phyloP scores from a whole-genome alignment of 2,888 invertebrate genomes.

The Meta bourneti region DNA sequence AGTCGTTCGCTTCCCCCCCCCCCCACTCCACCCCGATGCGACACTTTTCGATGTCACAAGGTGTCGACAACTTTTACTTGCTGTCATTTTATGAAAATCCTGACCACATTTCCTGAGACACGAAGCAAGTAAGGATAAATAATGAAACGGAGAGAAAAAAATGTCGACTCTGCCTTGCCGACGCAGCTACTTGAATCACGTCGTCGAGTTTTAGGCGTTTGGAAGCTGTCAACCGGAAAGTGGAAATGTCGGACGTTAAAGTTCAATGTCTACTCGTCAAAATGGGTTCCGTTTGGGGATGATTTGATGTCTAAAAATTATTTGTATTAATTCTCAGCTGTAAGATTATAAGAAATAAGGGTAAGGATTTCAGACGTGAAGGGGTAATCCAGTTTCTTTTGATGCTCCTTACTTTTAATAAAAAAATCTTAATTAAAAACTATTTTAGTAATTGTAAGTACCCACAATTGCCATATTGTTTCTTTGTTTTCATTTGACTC shows the following conservation, averaged over 20 bases:
- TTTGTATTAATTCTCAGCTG: no score
- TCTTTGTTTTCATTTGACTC: no score
- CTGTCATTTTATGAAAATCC: constrained; percentile 1
- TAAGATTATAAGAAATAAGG: no score
- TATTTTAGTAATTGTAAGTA: no score
- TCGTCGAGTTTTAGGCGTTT: neutral
- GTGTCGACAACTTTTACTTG: neutral
- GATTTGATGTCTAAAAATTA: neutral
- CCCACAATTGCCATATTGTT: no score
- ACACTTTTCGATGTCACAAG: neutral
- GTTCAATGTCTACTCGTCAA: neutral
- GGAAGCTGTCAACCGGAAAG: neutral
- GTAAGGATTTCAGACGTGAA: no score
- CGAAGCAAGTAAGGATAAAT: neutral
- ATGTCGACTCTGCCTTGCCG: neutral
- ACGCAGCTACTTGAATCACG: neutral
- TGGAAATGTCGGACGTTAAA: no score
- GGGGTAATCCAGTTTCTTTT: no score
- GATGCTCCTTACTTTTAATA: no score
- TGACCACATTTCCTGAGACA: neutral
- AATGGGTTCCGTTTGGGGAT: neutral
- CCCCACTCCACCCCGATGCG: neutral
- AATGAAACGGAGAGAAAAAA: neutral
- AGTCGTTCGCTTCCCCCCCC: neutral
- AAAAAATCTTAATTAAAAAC: no score